phyloP scores from a whole-genome alignment of 92 coral and sea anemone genomes.

The Porites lobata region DNA sequence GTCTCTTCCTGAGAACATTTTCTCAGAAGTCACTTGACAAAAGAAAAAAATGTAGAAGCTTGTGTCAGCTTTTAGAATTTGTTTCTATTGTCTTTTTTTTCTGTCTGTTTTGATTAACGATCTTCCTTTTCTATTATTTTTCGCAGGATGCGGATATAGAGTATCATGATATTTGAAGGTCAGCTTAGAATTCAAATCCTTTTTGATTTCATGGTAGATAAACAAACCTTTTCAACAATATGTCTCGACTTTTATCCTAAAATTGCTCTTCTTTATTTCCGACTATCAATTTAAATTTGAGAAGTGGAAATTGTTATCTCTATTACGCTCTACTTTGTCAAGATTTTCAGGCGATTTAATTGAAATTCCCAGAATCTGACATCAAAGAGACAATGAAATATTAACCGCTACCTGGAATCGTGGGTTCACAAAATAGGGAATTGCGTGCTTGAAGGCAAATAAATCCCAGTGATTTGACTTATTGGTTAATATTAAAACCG shows the following conservation, averaged over 20 bases:
- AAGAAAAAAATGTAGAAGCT: neutral
- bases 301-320: constrained; percentile 28
- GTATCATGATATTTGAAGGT: neutral
- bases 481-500: neutral
- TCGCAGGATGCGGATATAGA: neutral
- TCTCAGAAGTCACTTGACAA: neutral
- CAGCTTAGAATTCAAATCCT: neutral
- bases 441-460: neutral
- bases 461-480: neutral
- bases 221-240: neutral
- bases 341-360: neutral
- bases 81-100: neutral
- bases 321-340: constrained; percentile 19
- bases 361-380: constrained; percentile 9
- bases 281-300: constrained; percentile 19
- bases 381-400: neutral
- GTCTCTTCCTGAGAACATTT: constrained; percentile 26
- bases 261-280: constrained; percentile 16
- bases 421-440: neutral
- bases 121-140: neutral
- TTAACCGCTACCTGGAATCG: constrained; percentile 10
- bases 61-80: neutral
- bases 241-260: neutral
- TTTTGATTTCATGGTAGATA: constrained; percentile 11
- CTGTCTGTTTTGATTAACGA: neutral